A percentile compares a stretch with the other conserved stretches of the same genome.
phyloP scores from a whole-genome alignment of 2,113 vertebrate species.

The Tauraco erythrolophus region DNA sequence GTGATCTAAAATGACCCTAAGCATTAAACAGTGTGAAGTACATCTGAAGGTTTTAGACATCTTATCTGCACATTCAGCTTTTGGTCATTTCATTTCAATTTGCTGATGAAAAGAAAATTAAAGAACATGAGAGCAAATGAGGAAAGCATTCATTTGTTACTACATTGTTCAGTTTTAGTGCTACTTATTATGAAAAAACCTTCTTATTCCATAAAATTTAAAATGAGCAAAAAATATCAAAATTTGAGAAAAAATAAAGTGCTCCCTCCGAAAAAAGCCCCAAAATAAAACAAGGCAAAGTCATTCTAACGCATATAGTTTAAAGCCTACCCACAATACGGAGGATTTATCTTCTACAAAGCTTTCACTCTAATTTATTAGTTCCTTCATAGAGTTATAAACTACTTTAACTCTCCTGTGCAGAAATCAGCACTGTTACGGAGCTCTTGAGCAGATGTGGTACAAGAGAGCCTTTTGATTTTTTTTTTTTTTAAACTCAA shows the following conservation, averaged over 20 bases:
- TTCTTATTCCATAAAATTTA: background rate
- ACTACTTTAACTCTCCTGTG: conserved; percentile 38
- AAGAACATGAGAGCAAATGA: background rate
- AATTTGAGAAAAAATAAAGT: background rate
- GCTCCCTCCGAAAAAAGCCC: background rate
- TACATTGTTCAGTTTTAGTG: conserved; percentile 33
- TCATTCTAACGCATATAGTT: conserved; percentile 54
- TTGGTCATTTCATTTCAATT: background rate
- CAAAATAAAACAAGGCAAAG: background rate
- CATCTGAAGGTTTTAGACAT: background rate
- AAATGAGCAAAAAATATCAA: background rate
- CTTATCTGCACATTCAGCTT: background rate
- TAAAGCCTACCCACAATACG: conserved; percentile 20
- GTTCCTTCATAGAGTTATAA: conserved; percentile 72
- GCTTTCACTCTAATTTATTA: conserved; percentile 77
- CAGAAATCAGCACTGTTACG: conserved; percentile 60
- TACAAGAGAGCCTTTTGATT: conserved; percentile 79
- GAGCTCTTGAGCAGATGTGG: conserved; percentile 80
- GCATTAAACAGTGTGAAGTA: background rate
- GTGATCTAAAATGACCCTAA: background rate
- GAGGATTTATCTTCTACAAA: conserved; percentile 69
- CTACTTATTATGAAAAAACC: conserved; percentile 18
- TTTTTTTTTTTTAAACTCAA: conserved; percentile 66
- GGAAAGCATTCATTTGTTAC: background rate
- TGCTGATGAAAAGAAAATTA: background rate